Base-by-base conservation (phyloP, 1,140 invertebrate species). In the Trissolcus basalis region DNA sequence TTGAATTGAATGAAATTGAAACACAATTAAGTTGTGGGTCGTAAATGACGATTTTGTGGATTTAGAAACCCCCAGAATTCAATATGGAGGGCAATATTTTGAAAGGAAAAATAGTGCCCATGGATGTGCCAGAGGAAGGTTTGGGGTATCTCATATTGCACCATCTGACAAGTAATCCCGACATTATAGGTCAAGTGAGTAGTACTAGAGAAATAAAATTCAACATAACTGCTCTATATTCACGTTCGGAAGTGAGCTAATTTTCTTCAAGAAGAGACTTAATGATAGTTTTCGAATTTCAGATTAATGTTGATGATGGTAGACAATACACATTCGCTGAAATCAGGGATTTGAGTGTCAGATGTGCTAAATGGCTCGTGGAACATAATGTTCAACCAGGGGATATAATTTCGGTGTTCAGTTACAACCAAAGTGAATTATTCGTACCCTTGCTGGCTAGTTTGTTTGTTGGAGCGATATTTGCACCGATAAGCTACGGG, bases 291-390 rank as follows among this genome's bases (percentile, higher is more conserved):
- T 27, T 27, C 19, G 19, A 27, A 27, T 27, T 27, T 3, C 19
- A 27, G 19, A 27, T 27, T 27, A 27, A 27, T 27, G 19, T 27
- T 27, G 19, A 27, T 27, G 19, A 27, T 27, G 19, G 19, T 27
- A 27, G 19, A 27, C 19, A 85, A 54, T 87, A 90, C 61, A 89
- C 87, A 0, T 87, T 81, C 50, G 68, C 44, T 10, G 83, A 85
- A 13, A 86, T 90, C 4, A 75, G 83, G 14, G 71, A 78, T 4
- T 79, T 86, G 8, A 86, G 86, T 14, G 77, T 89, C 0, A 81
- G 81, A 33, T 78, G 90, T 39, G 89, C 90, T 1, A 67, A 84
- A 39, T 85, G 86, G 67, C 47, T 72, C 14, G 14, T 32, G 27
- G 85, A 90, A 79, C 69, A 89, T 16, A 82, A 77, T 14, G 48